Evolutionary conservation across 1,140 invertebrate genomes (phyloP), one percentile per base, ranked within the genome.

Genomic region (Philaenus spumarius): DNA sequence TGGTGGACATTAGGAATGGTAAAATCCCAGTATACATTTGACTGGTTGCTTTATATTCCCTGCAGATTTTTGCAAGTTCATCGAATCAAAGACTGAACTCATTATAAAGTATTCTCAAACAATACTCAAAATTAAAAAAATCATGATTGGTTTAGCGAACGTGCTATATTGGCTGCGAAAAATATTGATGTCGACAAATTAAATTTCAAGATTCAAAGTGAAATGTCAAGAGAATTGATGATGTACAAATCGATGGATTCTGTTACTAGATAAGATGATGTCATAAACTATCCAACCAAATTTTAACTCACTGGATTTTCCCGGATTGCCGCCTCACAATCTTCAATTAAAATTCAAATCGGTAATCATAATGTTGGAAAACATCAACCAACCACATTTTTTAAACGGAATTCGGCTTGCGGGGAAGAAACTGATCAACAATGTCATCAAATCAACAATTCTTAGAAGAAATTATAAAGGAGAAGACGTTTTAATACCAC

Each of bases 231-330:
- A 15, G 40, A 65, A 22, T 39, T 19, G 26, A 57, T 61, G 61
- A 63, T 62, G 53, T 75, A 63, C 61, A 69, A 71, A 66, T 74
- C 69, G 15, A 62, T 74, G 45, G 69, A 74, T 65, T 67, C 68
- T 37, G 64, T 67, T 43, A 58, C 64, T 34, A 63, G 72, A 62
- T 37, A 66, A 61, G 61, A 72, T 58, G 66, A 75, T 54, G 66
- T 68, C 39, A 70, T 71, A 57, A 72, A 73, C 71, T 68, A 72
- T 62, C 58, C 62, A 26, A 71, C 3, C 3, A 76, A 69, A 74
- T 75, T 67, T 63, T 66, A 50, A 69, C 42, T 66, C 64, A 26
- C 52, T 68, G 35, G 69, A 74, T 62, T 62, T 70, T 50, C 65
- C 71, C 26, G 69, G 66, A n/a, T 50, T 76, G 50, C 71, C 69